These are phyloP conservation scores for Eretmochelys imbricata DNA, from an alignment of 2,113 vertebrate species.

Conservation along the genomic window DNA sequence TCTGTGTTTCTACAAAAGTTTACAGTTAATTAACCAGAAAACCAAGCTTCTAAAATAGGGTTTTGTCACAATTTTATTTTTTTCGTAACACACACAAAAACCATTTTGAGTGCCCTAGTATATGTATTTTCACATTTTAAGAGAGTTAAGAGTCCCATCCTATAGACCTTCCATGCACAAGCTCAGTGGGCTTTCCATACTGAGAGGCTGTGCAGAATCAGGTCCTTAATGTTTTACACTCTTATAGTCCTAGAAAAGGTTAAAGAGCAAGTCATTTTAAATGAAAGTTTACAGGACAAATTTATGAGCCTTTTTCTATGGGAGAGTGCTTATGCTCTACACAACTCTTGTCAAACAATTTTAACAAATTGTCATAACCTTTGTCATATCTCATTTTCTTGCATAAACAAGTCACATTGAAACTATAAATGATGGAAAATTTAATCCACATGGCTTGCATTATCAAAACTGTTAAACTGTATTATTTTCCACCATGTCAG, in stretches of 20 bases:
- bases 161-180: background rate
- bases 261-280: constrained; percentile 61
- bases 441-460: constrained; percentile 73
- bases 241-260: constrained; percentile 41
- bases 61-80: background rate
- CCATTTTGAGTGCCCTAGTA: background rate
- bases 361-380: constrained; percentile 77
- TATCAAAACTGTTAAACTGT: constrained; percentile 75
- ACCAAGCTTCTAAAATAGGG: background rate
- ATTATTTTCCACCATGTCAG: constrained; percentile 77
- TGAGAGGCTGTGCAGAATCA: background rate
- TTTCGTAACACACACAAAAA: background rate
- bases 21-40: background rate
- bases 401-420: constrained; percentile 77
- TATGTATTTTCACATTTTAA: background rate
- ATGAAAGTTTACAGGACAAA: constrained; percentile 60
- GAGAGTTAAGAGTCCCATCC: background rate
- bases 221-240: background rate
- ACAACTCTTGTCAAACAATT: constrained; percentile 77
- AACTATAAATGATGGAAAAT: constrained; percentile 81
- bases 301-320: constrained; percentile 70
- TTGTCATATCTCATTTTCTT: constrained; percentile 75
- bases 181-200: background rate
- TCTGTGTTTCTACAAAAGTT: background rate
- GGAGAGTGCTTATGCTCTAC: constrained; percentile 65